Conservation (phyloP, 2,888 invertebrate species). For the Empis stercorea region DNA sequence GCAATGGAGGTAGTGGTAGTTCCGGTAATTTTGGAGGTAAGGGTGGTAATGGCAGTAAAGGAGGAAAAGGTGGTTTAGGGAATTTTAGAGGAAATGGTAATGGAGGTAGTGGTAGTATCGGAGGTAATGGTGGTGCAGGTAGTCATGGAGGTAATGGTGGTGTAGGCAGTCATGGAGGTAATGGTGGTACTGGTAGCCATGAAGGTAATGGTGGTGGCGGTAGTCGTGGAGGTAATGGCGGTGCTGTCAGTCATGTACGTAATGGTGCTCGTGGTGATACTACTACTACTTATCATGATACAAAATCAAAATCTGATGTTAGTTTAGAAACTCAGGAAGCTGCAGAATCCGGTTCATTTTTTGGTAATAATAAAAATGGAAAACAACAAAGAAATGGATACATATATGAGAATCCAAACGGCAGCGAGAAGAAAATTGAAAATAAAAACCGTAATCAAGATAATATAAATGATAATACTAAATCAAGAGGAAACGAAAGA, state of each 20-base stretch:
- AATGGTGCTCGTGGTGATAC: constrained; percentile 14
- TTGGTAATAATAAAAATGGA: constrained; percentile 22
- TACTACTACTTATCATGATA: neutral
- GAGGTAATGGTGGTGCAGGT: constrained; percentile 9
- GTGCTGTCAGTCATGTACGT: constrained; percentile 25
- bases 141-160: constrained; percentile 31
- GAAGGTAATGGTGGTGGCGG: too few species aligned
- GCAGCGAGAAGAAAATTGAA: constrained; percentile 11
- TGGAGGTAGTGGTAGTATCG: too few species aligned
- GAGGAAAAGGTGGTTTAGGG: constrained; percentile 27
- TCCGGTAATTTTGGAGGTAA: too few species aligned
- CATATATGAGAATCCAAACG: constrained; percentile 17
- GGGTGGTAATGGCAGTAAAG: constrained; percentile 23
- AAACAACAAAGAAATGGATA: constrained; percentile 26
- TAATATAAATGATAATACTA: neutral
- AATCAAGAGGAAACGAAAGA: neutral
- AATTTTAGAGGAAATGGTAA: too few species aligned
- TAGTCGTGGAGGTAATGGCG: too few species aligned
- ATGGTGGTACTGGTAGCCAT: too few species aligned
- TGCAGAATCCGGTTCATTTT: constrained; percentile 60
- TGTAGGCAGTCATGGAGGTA: too few species aligned
- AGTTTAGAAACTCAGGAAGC: constrained; percentile 50
- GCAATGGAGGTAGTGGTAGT: neutral
- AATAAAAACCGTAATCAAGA: neutral
- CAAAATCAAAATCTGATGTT: constrained; percentile 13